Evolutionary conservation across 2,113 vertebrate species (phyloP), one percentile per base, ranked within the genome.

Genomic region (Osmerus eperlanus): DNA sequence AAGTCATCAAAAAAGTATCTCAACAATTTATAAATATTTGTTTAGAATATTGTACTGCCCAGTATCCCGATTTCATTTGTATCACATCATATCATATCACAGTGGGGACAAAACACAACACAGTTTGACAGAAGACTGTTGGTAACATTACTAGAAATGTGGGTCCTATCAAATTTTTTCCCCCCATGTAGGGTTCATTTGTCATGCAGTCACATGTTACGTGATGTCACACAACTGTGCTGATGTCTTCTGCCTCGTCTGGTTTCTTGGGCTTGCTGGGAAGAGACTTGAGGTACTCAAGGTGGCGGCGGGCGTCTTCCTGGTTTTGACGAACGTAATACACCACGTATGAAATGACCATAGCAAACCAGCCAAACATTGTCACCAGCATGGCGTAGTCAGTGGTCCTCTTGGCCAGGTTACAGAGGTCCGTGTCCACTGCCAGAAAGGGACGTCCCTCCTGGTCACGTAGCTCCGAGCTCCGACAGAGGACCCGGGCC

Each of bases 291-390:
- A 99, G 96, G 92, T 99, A 99, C 93, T 99, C 97, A 58, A 99
- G 94, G 91, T 99, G 97, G 52, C 97, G 94, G 19, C 97, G 90
- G 0, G 97, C 97, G 29, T 99, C 97, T 85, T 99, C 97, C 87
- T 99, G 97, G 81, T 99, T 99, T 90, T 99, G 97, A 78, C 97
- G 93, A 56, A 99, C 97, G 0, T 99, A 99, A 79, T 99, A 99
- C 28, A 99, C 97, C 72, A 99, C 97, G 0, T 99, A 99, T 0
- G 97, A 99, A 83, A 99, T 99, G 86, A 99, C 97, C 97, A 99
- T 99, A 85, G 97, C 97, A 80, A 99, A 99, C 97, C 97, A 99
- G 85, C 96, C 96, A 71, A 99, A 99, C 97, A 99, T 99, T 84
- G 97, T 99, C 86, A 99, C 96, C 81, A 99, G 89, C 97, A 99